Evolutionary conservation across 2,888 invertebrate genomes (phyloP), one percentile per base, ranked within the genome.

Genomic region (Plagodis dolabraria): DNA sequence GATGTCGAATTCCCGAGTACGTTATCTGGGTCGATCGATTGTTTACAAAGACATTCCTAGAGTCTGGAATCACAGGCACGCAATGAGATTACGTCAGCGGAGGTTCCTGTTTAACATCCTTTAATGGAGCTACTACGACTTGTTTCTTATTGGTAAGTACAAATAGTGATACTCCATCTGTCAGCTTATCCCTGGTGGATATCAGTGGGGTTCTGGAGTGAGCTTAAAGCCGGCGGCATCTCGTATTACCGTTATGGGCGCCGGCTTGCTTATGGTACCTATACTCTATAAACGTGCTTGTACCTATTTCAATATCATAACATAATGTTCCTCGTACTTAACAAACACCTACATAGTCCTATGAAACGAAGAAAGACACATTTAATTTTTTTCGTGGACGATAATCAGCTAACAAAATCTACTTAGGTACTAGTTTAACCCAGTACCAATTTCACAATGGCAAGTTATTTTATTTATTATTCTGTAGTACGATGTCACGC

Each of bases 191-290:
- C 65, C 60, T 69, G 71, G 72, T 69, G 76, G 70, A 72, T 79
- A 77, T 80, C 79, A 76, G 76, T 75, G 68, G 72, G 65, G 69
- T 77, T 76, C 79, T 76, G 77, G 75, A 79, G 78, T 80, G 72
- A 79, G 82, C 82, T 80, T 80, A 80, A 80, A 80, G 82, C 80
- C 85, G 22, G 22, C 22, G 86, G 85, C 83, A 87, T 79, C 71
- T 90, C 79, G 91, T 87, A 86, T 89, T 92, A 91, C 92, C 92
- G 91, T 91, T 92, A 91, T 78, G 80, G 76, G 71, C 91, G 90
- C 91, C 89, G 81, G 71, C 75, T 72, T 59, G 49, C 67, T 63
- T 67, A 68, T 65, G 69, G 66, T 70, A 36, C 36, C 9, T 36
- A 67, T 67, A 71, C 69, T 69, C 69, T 57, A 58, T 66, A 63